Evolutionary conservation across 1,140 invertebrate genomes (phyloP), one percentile per base, ranked within the genome.

Genomic region (Meloidogyne floridensis): DNA sequence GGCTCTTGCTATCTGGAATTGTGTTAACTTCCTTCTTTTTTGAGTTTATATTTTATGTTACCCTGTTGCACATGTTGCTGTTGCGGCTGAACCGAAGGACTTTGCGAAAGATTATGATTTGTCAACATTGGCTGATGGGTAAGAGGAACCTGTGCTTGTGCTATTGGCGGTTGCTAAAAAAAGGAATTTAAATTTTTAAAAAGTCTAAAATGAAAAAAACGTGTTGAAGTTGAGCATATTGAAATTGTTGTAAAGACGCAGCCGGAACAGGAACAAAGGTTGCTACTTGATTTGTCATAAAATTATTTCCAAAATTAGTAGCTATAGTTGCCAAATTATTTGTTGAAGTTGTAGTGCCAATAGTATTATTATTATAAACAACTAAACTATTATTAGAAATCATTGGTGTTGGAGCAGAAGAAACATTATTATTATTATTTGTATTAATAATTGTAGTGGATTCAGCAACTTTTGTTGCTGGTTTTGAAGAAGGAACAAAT

Each of bases 321-420:
- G 15, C 59, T 18, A 65, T 5, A 11, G 59, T 65, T 6, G n/a
- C 59, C 59, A 65, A 65, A 65, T 65, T 65, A 65, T 65, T 65
- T 18, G 59, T 65, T 65, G n/a, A 15, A 65, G 59, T n/a, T 65
- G 59, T 65, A 4, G 56, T 15, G 11, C 53, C 53, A 59, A 9
- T 11, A 59, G 11, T 9, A 59, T 3, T 15, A 59, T 65, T 65
- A 65, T 65, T 65, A 18, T 65, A 65, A 65, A 65, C 59, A 65
- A 65, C 59, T 65, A 65, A 65, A 65, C 15, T 65, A n/a, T n/a
- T 69, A 53, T n/a, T 69, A 53, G 77, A 72, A 65, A 79, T 79
- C 18, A 79, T n/a, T 47, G 77, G 77, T 32, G 53, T 78, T 15
- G 56, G 56, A 6, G 59, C 59, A 65, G 59, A 65, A 65, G 59